A percentile compares a stretch with the other conserved stretches of the same genome.
phyloP scores from a whole-genome alignment of 2,888 invertebrate genomes.

The Meta bourneti region DNA sequence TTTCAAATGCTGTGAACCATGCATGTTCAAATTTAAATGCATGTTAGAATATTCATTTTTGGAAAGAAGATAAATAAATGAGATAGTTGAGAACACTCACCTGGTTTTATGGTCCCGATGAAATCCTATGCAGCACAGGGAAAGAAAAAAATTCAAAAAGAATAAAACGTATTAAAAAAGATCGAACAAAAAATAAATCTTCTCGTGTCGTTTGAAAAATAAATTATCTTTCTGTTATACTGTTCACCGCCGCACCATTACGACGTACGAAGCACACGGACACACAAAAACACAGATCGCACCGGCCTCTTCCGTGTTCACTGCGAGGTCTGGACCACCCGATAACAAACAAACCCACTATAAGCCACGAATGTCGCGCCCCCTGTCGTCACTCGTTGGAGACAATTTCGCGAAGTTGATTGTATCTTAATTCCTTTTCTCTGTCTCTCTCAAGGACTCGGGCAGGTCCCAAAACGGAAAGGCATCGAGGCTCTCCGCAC shows the following conservation, averaged over 20 bases:
- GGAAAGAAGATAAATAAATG: background rate
- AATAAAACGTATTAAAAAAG: slow-evolving; percentile 54
- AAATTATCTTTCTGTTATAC: slow-evolving; percentile 37
- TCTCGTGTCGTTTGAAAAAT: slow-evolving; percentile 53
- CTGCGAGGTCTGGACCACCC: slow-evolving; percentile 68
- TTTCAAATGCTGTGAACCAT: background rate
- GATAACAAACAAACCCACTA: slow-evolving; percentile 62
- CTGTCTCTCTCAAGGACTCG: slow-evolving; percentile 52
- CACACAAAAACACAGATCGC: slow-evolving; percentile 70
- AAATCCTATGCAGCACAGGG: slow-evolving; percentile 73
- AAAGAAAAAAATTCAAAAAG: slow-evolving; percentile 61
- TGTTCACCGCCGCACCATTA: slow-evolving; percentile 59
- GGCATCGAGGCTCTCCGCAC: slow-evolving; percentile 48
- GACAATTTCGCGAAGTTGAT: slow-evolving; percentile 61
- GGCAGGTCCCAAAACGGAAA: slow-evolving; percentile 69
- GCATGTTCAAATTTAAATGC: background rate
- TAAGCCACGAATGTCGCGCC: slow-evolving; percentile 68
- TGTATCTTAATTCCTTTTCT: slow-evolving; percentile 74
- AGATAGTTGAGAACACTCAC: slow-evolving; percentile 42
- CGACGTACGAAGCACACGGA: slow-evolving; percentile 62
- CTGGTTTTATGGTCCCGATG: slow-evolving; percentile 70
- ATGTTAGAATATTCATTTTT: background rate
- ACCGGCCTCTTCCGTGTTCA: slow-evolving; percentile 65
- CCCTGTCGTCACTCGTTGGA: slow-evolving; percentile 23
- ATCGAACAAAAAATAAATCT: slow-evolving; percentile 54